Evolutionary conservation across 2,797 vertebrate species (phyloP).

Genomic region (Phyllotis vaccarum): DNA sequence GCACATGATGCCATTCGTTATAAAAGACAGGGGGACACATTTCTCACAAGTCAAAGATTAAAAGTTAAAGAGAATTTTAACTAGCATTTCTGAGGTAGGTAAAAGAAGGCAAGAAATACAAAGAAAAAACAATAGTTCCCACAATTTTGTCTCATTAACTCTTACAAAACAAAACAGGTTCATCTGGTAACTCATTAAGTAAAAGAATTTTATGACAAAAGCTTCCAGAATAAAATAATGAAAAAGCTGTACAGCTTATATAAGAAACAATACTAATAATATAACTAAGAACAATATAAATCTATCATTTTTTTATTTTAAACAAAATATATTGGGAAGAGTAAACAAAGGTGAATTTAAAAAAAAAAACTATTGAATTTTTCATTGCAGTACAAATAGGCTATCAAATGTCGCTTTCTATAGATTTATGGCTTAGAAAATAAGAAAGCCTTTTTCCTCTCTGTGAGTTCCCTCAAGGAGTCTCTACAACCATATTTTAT

Average conservation of each 20-base stretch:
- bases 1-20: background rate
- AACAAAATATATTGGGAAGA: background rate
- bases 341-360: background rate
- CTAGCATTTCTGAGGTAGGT: background rate
- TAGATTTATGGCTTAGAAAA: background rate
- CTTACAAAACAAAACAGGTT: background rate
- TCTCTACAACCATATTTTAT: background rate
- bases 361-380: slow-evolving; percentile 39
- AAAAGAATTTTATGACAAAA: background rate
- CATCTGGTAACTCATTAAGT: slow-evolving; percentile 17
- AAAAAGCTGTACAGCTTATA: background rate
- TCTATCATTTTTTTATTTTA: slow-evolving; percentile 9
- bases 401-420: background rate
- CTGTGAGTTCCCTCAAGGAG: background rate
- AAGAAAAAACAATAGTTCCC: background rate
- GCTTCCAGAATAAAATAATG: background rate
- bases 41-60: background rate
- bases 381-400: background rate
- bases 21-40: background rate
- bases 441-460: background rate
- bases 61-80: background rate
- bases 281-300: background rate
- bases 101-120: background rate
- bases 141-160: background rate
- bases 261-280: slow-evolving; percentile 35